Conservation (phyloP, 2,797 vertebrate genomes). For the Calcarius lapponicus region DNA sequence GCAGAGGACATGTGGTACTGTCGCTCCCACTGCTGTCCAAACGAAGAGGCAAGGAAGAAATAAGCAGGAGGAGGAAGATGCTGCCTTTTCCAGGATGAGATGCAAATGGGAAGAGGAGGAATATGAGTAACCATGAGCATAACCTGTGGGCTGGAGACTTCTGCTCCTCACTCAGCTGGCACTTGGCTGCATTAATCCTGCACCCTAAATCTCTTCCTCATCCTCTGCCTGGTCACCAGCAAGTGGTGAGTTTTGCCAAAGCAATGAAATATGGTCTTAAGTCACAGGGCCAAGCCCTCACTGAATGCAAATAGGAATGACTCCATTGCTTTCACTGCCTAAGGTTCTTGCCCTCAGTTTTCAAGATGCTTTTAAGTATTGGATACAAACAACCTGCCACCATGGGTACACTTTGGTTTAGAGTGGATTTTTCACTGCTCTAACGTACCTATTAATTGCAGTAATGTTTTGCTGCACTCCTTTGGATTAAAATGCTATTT, state of each 20-base stretch:
- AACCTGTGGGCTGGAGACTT: not conserved
- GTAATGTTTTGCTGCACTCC: conserved; percentile 67
- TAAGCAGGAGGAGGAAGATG: not conserved
- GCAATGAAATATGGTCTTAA: not conserved
- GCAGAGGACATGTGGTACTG: not conserved
- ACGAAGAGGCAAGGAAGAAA: not conserved
- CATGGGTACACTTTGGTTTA: conserved; percentile 25
- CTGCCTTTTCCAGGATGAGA: not conserved
- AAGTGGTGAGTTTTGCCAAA: not conserved
- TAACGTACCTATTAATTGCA: conserved; percentile 63
- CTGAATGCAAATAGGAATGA: not conserved
- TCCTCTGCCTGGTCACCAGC: not conserved
- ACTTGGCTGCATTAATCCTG: not conserved
- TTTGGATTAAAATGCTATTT: conserved; percentile 72
- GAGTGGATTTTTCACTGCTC: conserved; percentile 65
- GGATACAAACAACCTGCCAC: conserved; percentile 11
- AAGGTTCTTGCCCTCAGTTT: not conserved
- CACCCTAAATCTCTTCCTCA: not conserved
- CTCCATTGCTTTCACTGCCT: not conserved
- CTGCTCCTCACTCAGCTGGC: not conserved
- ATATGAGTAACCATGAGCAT: not conserved
- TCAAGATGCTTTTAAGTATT: conserved; percentile 15
- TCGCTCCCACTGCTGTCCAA: not conserved
- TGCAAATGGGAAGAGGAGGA: not conserved
- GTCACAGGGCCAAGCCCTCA: not conserved